Conservation (phyloP, 2,113 vertebrate species). For the Sialia sialis region DNA sequence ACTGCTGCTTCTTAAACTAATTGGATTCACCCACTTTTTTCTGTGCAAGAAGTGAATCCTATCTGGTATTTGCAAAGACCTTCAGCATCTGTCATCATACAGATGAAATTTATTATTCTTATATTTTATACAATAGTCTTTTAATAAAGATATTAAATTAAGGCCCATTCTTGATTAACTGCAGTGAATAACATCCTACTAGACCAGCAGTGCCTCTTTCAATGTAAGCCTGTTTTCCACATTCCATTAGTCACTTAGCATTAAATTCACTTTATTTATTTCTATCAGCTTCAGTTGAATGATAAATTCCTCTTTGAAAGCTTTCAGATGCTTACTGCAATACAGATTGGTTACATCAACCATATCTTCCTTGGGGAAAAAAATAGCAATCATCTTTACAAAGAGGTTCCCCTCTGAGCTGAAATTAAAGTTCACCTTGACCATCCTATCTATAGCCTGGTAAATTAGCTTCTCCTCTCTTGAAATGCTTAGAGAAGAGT, state of each 20-base stretch:
- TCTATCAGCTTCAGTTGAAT: not conserved
- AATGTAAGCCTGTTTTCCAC: not conserved
- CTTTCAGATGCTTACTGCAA: not conserved
- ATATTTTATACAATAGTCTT: not conserved
- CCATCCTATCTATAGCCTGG: not conserved
- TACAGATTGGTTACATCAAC: not conserved
- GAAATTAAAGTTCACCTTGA: slow-evolving; percentile 19
- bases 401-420: not conserved
- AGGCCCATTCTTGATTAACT: not conserved
- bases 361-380: not conserved
- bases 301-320: not conserved
- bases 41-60: not conserved
- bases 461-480: slow-evolving; percentile 33
- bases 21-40: not conserved
- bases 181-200: not conserved
- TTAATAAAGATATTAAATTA: not conserved
- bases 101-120: not conserved
- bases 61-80: not conserved
- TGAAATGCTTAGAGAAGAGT: not conserved
- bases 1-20: not conserved
- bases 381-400: not conserved
- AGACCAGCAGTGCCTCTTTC: not conserved
- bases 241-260: not conserved
- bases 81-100: not conserved
- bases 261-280: not conserved